Evolutionary conservation across 1,140 invertebrate species (phyloP), one percentile per base, ranked within the genome.

Genomic region (Anastrepha ludens): DNA sequence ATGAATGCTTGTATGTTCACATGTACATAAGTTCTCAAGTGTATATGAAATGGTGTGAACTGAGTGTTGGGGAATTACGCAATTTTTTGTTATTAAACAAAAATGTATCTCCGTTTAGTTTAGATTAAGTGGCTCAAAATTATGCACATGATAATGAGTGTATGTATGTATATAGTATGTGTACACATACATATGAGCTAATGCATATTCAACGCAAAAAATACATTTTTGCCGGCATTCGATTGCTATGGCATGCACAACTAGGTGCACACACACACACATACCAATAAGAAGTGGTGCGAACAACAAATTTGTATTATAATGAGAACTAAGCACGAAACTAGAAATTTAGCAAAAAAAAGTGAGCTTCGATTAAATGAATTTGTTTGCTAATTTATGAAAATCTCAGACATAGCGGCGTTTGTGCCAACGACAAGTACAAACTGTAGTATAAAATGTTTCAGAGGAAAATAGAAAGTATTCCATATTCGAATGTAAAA

Each of bases 201-300:
- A 60, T 85, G 20, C 81, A 60, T 85, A 85, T 58, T 39, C 50
- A n/a, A 85, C 9, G 29, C 50, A 8, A 2, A 55, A 55, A 55
- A 2, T 41, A 65, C 39, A 74, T 74, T 74, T 50, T 85, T 58
- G n/a, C 58, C 81, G 81, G 81, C 81, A 39, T 58, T 85, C 58
- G 58, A 59, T 5, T 20, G 44, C 29, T 85, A 58, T 85, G 29
- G 20, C 50, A 39, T 85, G 15, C 39, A 74, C 13, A 74, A 11
- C 2, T 44, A 55, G 2, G 50, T 0, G 11, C 3, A 55, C 11
- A 55, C 50, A 20, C 55, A 29, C 13, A 85, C 9, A 58, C 29
- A 29, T 8, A 55, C 29, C 50, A 6, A 11, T 55, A 62, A 62
- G 15, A 62, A 81, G 3, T 20, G 47, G 29, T 55, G 47, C 74